Base-by-base conservation (phyloP, 2,888 invertebrate species). In the Ornithoptera priamus region DNA sequence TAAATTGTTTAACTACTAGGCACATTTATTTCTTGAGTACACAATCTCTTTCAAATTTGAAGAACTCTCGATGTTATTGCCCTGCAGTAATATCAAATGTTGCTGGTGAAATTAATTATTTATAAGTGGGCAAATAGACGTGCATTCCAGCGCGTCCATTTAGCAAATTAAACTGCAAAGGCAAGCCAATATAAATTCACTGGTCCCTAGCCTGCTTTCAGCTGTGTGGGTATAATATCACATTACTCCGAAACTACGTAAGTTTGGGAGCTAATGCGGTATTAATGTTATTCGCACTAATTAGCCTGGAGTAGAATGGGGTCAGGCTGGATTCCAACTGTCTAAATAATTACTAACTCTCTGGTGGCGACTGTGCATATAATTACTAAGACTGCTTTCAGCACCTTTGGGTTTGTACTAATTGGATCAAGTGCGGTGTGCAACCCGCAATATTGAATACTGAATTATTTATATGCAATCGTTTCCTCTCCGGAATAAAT, bases 271-370 rank as follows among this genome's bases (percentile, higher is more conserved):
- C 80, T 87, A 85, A 86, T 88, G 85, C 78, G 82, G 81, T 88
- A 88, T 87, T 88, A 89, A 87, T 85, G 85, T 81, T 82, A 84
- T 85, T 84, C 81, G 76, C 81, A 83, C 83, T 86, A 88, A 88
- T 87, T 87, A 82, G 79, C 82, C 77, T 75, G 76, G 76, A 80
- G 82, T 79, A 75, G 76, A 88, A 87, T 78, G 81, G 77, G 88
- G 86, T 85, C 87, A 80, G 75, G 77, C 78, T 77, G 81, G 84
- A 81, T 87, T 88, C 82, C 81, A 82, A 83, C 85, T 85, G 81
- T 81, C 83, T 88, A 86, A 88, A 87, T 89, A 88, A 88, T 89
- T 84, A 85, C 80, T 75, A 73, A 77, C 79, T 80, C 83, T 77
- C 78, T 75, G 70, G 75, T 75, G 78, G 77, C 77, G 76, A 72